Percentiles rank a stretch among this genome's conserved stretches.
These are phyloP conservation scores for Pseudopipra pipra DNA, from an alignment of 2,113 vertebrate species.

Conservation along the genomic window DNA sequence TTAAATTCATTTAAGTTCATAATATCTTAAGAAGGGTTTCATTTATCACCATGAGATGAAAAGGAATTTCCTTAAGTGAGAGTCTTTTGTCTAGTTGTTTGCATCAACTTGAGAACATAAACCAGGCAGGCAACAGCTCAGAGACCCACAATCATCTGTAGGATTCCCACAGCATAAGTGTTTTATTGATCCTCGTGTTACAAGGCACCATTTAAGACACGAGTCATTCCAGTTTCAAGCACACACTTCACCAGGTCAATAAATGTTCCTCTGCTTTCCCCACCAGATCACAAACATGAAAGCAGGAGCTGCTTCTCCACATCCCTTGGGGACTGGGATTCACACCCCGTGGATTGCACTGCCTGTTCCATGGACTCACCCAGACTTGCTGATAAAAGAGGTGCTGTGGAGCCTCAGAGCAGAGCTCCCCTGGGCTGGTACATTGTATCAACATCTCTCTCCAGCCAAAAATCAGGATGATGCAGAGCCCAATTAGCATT, in stretches of 20 bases:
- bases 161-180: background rate
- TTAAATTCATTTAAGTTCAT: background rate
- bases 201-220: background rate
- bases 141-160: background rate
- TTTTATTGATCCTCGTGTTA: background rate
- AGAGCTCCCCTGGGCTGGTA: background rate
- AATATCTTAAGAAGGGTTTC: background rate
- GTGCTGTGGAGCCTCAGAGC: background rate
- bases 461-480: accelerated
- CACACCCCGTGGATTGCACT: background rate
- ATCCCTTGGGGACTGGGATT: background rate
- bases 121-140: background rate
- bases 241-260: background rate
- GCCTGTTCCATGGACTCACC: background rate
- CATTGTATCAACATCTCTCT: background rate
- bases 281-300: background rate
- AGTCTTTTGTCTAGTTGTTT: background rate
- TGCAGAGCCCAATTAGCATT: background rate
- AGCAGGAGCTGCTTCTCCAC: background rate
- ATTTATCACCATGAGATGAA: background rate
- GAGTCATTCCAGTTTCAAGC: background rate
- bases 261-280: background rate
- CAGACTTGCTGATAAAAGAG: background rate
- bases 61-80: background rate
- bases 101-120: background rate